These are phyloP conservation scores for Acipenser oxyrinchus DNA, from an alignment of 2,797 vertebrate genomes.

Conservation along the genomic window DNA sequence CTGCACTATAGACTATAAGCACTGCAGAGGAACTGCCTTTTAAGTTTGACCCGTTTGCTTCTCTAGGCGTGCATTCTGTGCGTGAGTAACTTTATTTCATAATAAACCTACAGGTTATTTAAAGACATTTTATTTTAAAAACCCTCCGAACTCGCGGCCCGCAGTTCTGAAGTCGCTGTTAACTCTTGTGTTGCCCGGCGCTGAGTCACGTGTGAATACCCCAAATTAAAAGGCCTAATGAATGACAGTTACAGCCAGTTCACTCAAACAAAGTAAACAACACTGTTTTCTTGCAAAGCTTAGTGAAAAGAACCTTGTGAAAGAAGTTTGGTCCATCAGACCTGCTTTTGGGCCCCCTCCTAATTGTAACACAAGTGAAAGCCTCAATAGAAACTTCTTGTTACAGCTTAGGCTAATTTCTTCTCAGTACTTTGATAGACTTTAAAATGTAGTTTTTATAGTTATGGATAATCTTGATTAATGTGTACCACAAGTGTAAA, in stretches of 20 bases:
- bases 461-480: no score
- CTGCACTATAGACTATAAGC: neutral
- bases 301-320: no score
- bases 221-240: constrained; percentile 33
- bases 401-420: neutral
- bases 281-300: constrained; percentile 11
- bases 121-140: neutral
- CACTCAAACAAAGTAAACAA: constrained; percentile 16
- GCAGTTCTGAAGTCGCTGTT: constrained; percentile 29
- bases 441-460: no score
- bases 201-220: constrained; percentile 24
- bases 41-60: neutral
- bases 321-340: no score
- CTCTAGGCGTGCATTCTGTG: neutral
- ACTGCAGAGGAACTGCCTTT: neutral
- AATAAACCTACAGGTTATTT: no score
- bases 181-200: constrained; percentile 32
- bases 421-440: no score
- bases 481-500: no score
- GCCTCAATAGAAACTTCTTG: neutral
- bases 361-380: no score
- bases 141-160: no score
- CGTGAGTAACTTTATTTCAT: no score
- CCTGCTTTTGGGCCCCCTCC: no score
- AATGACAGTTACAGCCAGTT: constrained; percentile 26